phyloP scores from a whole-genome alignment of 2,113 vertebrate species.

The human (Homo sapiens) region DNA sequence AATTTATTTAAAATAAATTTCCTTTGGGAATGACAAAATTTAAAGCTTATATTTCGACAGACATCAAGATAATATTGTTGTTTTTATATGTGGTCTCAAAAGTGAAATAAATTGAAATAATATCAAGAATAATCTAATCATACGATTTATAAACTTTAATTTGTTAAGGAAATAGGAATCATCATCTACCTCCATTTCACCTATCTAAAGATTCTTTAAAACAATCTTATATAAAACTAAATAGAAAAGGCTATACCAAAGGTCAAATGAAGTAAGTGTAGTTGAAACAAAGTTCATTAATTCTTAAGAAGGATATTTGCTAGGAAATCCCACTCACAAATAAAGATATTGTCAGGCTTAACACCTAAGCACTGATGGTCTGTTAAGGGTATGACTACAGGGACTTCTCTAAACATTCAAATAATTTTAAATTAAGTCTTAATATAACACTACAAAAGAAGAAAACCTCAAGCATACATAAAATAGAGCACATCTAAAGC shows the following conservation, averaged over 20 bases:
- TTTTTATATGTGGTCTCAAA: constrained; percentile 24
- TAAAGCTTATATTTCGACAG: constrained; percentile 24
- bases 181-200: constrained; percentile 7
- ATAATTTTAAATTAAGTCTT: constrained; percentile 41
- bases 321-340: constrained; percentile 44
- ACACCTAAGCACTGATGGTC: neutral
- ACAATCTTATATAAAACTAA: constrained; percentile 34
- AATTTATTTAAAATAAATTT: constrained; percentile 50
- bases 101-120: neutral
- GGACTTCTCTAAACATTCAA: constrained; percentile 20
- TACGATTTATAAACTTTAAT: constrained; percentile 29
- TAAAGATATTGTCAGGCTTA: constrained; percentile 32
- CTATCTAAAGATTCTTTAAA: constrained; percentile 24
- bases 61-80: neutral
- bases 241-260: constrained; percentile 40
- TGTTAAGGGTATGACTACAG: neutral
- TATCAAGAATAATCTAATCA: neutral
- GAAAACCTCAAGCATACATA: neutral
- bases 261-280: constrained; percentile 41
- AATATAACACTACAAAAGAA: neutral
- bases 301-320: constrained; percentile 27
- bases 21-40: constrained; percentile 3
- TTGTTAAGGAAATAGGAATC: constrained; percentile 18
- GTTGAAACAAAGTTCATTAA: constrained; percentile 59
- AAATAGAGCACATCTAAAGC: neutral